Conservation (phyloP, 2,888 invertebrate species). For the Disparrhopalites patrizii region DNA sequence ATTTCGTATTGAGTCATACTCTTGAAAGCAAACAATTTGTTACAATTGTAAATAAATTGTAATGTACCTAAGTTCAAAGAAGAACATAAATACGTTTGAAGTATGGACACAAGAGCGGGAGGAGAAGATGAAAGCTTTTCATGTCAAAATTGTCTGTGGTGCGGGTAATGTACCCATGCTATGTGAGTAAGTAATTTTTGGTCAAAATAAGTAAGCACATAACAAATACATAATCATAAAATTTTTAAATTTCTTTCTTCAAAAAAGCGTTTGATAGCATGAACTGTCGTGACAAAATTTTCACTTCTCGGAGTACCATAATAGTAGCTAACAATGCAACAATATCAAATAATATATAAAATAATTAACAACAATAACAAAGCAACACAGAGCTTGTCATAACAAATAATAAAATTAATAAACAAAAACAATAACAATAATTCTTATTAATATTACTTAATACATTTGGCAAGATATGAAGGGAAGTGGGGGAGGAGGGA, state of each 20-base stretch:
- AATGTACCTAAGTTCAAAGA: constrained; percentile 5
- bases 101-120: no score
- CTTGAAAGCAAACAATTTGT: constrained; percentile 7
- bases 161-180: no score
- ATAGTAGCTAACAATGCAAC: constrained; percentile 6
- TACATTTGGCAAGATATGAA: constrained; percentile 38
- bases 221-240: no score
- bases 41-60: no score
- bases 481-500: not conserved
- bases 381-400: constrained; percentile 7
- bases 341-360: constrained; percentile 5
- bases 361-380: constrained; percentile 4
- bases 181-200: no score
- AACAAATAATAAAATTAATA: constrained; percentile 23
- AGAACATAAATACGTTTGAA: constrained; percentile 15
- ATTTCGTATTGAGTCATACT: constrained; percentile 2
- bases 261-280: no score
- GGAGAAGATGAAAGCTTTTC: constrained; percentile 8
- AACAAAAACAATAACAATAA: constrained; percentile 14
- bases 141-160: not conserved
- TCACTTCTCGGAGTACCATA: no score
- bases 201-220: no score
- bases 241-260: not conserved
- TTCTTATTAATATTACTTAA: constrained; percentile 27
- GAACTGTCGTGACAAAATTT: no score